phyloP scores from a whole-genome alignment of 2,888 invertebrate genomes.

The Stenotaenia linearis region DNA sequence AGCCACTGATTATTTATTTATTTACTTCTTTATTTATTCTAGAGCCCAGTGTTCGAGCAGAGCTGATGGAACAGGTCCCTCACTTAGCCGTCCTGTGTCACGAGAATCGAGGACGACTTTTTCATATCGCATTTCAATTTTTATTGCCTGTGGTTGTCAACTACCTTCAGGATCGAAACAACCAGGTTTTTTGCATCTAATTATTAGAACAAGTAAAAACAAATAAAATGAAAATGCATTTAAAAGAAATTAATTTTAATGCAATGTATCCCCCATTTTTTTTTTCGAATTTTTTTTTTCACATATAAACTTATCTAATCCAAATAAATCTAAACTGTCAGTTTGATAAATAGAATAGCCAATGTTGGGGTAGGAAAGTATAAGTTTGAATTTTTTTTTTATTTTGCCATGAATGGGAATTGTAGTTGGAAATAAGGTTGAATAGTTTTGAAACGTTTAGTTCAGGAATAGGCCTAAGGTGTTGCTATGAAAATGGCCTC shows the following conservation, averaged over 20 bases:
- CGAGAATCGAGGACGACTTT: slow-evolving; percentile 51
- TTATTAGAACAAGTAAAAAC: too few species aligned
- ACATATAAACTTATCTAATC: background rate
- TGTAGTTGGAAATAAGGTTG: background rate
- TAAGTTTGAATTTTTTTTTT: background rate
- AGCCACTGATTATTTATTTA: slow-evolving; percentile 26
- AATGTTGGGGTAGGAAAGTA: background rate
- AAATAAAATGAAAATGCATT: background rate
- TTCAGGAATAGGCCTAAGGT: background rate
- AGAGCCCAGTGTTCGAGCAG: slow-evolving; percentile 59
- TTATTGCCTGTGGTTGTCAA: slow-evolving; percentile 59
- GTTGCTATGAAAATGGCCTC: background rate
- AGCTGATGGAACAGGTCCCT: slow-evolving; percentile 62
- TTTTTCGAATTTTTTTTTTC: background rate
- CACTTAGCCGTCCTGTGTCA: slow-evolving; percentile 59
- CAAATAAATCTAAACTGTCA: slow-evolving; percentile 8
- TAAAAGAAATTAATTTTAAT: background rate
- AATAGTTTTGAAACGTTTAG: background rate
- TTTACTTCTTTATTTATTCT: slow-evolving; percentile 40
- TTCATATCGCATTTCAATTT: slow-evolving; percentile 55
- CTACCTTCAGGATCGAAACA: slow-evolving; percentile 57
- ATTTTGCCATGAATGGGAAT: background rate
- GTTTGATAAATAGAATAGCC: slow-evolving; percentile 1
- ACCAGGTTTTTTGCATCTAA: slow-evolving; percentile 50
- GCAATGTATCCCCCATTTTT: too few species aligned